A percentile compares a stretch with the other conserved stretches of the same genome.
Evolutionary conservation across 92 coral and sea anemone species (phyloP).

Genomic region (Phymanthus crucifer): DNA sequence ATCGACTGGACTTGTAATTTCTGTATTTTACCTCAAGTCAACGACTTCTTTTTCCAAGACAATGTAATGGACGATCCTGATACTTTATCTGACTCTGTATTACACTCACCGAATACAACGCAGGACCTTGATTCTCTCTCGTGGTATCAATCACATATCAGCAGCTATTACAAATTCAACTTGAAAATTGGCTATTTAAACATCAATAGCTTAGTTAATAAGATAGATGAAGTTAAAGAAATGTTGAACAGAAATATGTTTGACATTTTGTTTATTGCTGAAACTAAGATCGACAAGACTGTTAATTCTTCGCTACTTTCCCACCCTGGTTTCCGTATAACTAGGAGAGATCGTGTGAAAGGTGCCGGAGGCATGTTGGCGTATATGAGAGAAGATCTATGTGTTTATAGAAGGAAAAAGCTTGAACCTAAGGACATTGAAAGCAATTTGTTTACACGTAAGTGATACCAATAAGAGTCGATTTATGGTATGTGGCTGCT

Average conservation of each 20-base stretch:
- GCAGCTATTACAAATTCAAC: no score
- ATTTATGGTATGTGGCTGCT: slow-evolving; percentile 45
- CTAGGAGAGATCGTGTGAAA: slow-evolving; percentile 36
- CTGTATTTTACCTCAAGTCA: background rate
- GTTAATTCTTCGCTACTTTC: background rate
- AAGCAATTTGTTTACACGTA: slow-evolving; percentile 46
- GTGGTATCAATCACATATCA: no score
- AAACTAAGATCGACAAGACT: background rate
- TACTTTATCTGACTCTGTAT: no score
- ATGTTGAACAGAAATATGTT: no score
- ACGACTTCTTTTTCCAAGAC: no score
- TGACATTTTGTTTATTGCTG: no score
- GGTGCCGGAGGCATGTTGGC: slow-evolving; percentile 31
- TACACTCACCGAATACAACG: no score
- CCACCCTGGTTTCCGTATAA: slow-evolving; percentile 15
- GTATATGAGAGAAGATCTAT: slow-evolving; percentile 13
- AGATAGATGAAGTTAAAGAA: no score
- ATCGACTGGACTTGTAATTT: background rate
- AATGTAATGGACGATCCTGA: no score
- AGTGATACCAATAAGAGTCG: slow-evolving; percentile 28
- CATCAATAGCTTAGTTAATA: no score
- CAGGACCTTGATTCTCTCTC: background rate
- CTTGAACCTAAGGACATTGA: slow-evolving; percentile 26
- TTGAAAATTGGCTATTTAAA: no score
- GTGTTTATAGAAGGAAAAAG: slow-evolving; percentile 19